Evolutionary conservation across 1,140 invertebrate species (phyloP).

Genomic region (Hypothenemus hampei): DNA sequence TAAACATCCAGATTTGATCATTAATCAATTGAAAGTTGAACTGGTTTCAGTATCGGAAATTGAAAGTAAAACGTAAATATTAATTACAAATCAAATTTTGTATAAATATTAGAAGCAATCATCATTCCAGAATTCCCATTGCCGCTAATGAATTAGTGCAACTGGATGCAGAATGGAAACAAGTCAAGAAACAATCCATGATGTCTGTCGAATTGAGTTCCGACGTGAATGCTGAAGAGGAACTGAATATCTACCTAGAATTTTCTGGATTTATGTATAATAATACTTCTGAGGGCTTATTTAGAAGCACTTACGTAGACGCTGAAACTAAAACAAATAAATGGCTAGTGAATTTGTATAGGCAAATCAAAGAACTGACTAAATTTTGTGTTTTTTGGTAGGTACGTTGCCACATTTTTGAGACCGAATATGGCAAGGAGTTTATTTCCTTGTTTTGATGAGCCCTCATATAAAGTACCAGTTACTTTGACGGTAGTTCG

Average conservation of each 20-base stretch:
- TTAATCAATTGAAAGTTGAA: slow-evolving; percentile 44
- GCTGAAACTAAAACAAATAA: slow-evolving; percentile 47
- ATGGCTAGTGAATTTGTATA: slow-evolving; percentile 40
- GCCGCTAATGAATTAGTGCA: neutral
- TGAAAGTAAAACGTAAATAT: neutral
- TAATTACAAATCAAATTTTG: too few species aligned
- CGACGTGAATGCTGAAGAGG: slow-evolving; percentile 47
- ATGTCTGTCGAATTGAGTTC: slow-evolving; percentile 46
- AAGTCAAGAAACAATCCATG: slow-evolving; percentile 30
- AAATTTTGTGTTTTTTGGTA: neutral
- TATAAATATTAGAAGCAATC: too few species aligned
- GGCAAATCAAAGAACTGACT: neutral
- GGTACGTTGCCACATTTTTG: slow-evolving; percentile 65
- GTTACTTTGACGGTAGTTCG: slow-evolving; percentile 62
- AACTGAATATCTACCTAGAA: slow-evolving; percentile 52
- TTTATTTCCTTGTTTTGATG: slow-evolving; percentile 91
- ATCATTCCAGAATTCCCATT: too few species aligned
- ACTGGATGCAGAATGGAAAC: slow-evolving; percentile 19
- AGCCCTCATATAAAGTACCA: slow-evolving; percentile 75
- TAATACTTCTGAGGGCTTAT: slow-evolving; percentile 55
- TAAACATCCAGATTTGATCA: slow-evolving; percentile 55
- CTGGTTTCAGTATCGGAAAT: too few species aligned
- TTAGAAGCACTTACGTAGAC: slow-evolving; percentile 55
- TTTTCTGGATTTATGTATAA: slow-evolving; percentile 57
- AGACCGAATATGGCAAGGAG: slow-evolving; percentile 75